A percentile compares a stretch with the other conserved stretches of the same genome.
Conservation (phyloP, 2,113 vertebrate genomes). For the Speoplatyrhinus poulsoni region DNA sequence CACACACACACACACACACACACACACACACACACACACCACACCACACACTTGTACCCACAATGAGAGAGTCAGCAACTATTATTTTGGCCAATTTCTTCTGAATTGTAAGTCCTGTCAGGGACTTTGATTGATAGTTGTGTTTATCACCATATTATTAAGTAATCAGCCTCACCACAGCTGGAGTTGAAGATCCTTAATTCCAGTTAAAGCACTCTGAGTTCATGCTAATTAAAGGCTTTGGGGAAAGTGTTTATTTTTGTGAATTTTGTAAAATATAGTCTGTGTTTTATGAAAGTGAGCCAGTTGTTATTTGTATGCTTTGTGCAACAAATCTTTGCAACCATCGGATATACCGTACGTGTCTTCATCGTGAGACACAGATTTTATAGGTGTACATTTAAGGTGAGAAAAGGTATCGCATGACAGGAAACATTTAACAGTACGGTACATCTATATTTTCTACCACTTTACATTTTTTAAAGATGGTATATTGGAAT, state of each 20-base stretch:
- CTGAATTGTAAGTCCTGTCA: slow-evolving; percentile 74
- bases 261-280: slow-evolving; percentile 60
- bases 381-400: too few species aligned
- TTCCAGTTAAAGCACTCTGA: slow-evolving; percentile 67
- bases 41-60: slow-evolving; percentile 37
- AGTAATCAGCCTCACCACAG: slow-evolving; percentile 77
- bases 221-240: slow-evolving; percentile 75
- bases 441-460: neutral
- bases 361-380: too few species aligned
- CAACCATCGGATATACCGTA: neutral
- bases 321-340: slow-evolving; percentile 26
- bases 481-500: slow-evolving; percentile 6
- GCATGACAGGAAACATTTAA: neutral
- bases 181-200: slow-evolving; percentile 70
- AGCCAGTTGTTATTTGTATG: slow-evolving; percentile 54
- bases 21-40: slow-evolving; percentile 2
- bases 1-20: neutral
- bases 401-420: neutral
- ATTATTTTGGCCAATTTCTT: slow-evolving; percentile 67
- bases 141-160: slow-evolving; percentile 80
- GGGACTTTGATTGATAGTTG: slow-evolving; percentile 74
- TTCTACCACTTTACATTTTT: neutral
- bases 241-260: slow-evolving; percentile 70
- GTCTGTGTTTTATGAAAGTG: slow-evolving; percentile 56
- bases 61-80: slow-evolving; percentile 73